Evolutionary conservation across 2,888 invertebrate genomes (phyloP).

Genomic region (Mallateleia sp.): DNA sequence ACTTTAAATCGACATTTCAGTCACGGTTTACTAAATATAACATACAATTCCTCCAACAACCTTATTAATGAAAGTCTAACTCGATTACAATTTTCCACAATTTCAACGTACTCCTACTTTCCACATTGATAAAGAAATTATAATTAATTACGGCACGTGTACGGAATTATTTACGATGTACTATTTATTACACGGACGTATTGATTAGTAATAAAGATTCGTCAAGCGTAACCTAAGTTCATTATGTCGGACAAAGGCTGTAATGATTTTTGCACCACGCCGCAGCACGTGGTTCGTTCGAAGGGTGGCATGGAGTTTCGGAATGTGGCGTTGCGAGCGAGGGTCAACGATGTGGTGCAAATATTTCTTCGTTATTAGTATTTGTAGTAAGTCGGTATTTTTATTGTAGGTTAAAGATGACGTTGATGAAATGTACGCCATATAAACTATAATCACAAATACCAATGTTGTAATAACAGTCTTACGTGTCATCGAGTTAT

Average conservation of each 20-base stretch:
- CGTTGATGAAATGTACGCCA: too few species aligned
- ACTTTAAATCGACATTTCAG: too few species aligned
- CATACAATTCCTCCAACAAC: too few species aligned
- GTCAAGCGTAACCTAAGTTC: conserved; percentile 49
- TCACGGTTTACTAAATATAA: too few species aligned
- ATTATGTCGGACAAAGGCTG: conserved; percentile 48
- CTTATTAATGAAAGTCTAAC: too few species aligned
- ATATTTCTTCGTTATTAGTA: conserved; percentile 13
- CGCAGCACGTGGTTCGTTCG: conserved; percentile 15
- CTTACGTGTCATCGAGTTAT: too few species aligned
- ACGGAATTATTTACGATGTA: too few species aligned
- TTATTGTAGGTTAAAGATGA: too few species aligned
- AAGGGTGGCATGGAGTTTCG: conserved; percentile 30
- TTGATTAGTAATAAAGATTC: conserved; percentile 59
- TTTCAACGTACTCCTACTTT: too few species aligned
- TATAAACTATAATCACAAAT: not conserved
- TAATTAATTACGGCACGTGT: too few species aligned
- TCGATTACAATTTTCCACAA: too few species aligned
- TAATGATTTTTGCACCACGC: conserved; percentile 52
- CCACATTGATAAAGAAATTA: too few species aligned
- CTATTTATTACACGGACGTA: conserved; percentile 7
- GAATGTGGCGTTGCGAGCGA: conserved; percentile 12
- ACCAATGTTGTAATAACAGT: not conserved
- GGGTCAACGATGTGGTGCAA: conserved; percentile 8
- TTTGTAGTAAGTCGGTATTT: not conserved